Evolutionary conservation across 2,113 vertebrate genomes (phyloP), one percentile per base, ranked within the genome.

Genomic region (Tragelaphus imberbis): DNA sequence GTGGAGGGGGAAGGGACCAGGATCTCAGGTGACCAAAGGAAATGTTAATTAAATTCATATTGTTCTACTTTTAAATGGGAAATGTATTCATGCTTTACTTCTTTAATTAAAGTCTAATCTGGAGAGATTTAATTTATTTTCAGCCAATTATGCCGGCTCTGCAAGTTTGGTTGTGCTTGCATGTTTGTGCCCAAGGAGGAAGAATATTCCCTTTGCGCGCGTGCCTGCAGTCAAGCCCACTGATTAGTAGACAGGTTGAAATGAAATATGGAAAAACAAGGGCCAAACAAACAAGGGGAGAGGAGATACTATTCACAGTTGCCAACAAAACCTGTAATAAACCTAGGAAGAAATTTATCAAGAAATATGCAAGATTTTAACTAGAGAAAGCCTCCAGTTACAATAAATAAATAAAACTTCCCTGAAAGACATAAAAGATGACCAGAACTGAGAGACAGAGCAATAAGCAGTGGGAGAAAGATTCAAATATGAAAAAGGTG

Each of bases 31-130:
- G 16, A 65, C 27, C 68, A 63, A 61, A 53, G 85, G 19, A 59
- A 56, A 49, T 5, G 4, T 59, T 7, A 88, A 84, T 68, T 84
- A 28, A 68, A 56, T 53, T 92, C 56, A n/a, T 25, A 25, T 8
- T 40, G 81, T 19, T 84, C 88, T 77, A 36, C 90, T 93, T 96
- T 84, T 88, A 92, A 96, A 44, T 19, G 75, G 30, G 96, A 36
- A 97, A 91, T 19, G 56, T 58, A 91, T 94, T 91, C 91, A 94
- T 58, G 91, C 55, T 86, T 95, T 84, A 79, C 86, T 59, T 93
- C 49, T 55, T 87, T 96, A 91, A 98, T 97, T 88, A 93, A 95
- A 97, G 85, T 65, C 53, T 89, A 96, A 93, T 95, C 97, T 89
- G 68, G 90, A 87, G 93, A 93, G 84, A 89, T 84, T 86, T 93